Conservation (phyloP, 2,797 vertebrate genomes). For the Poecilia wingei region DNA sequence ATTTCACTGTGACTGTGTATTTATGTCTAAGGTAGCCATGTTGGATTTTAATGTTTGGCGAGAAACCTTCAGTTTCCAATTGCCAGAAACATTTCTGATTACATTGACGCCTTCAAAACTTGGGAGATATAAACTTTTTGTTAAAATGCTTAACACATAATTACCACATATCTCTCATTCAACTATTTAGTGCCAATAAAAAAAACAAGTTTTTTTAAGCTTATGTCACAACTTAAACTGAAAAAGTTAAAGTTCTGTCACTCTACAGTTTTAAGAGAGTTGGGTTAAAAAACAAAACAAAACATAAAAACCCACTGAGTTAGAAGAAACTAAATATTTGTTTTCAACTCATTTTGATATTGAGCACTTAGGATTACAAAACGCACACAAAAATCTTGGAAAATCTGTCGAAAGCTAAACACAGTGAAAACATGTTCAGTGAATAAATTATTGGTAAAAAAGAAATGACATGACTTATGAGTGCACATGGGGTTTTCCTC, state of each 20-base stretch:
- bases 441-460: constrained; percentile 7
- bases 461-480: not conserved
- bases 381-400: not conserved
- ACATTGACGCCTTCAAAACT: not conserved
- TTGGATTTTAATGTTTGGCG: not conserved
- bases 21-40: not conserved
- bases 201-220: not conserved
- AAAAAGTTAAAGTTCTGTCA: not conserved
- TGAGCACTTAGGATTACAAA: not conserved
- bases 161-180: not conserved
- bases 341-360: not conserved
- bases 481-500: constrained; percentile 2
- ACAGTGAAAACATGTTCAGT: constrained; percentile 1
- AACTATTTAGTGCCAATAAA: not conserved
- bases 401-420: constrained; percentile 5
- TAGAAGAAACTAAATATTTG: not conserved
- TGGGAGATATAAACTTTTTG: not conserved
- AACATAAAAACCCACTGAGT: not conserved
- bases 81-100: not conserved
- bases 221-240: not conserved
- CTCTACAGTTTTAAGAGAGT: not conserved
- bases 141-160: not conserved
- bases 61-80: not conserved
- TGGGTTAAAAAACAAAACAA: not conserved
- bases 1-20: not conserved